Evolutionary conservation across 2,113 vertebrate genomes (phyloP).

Genomic region (Helogale parvula): DNA sequence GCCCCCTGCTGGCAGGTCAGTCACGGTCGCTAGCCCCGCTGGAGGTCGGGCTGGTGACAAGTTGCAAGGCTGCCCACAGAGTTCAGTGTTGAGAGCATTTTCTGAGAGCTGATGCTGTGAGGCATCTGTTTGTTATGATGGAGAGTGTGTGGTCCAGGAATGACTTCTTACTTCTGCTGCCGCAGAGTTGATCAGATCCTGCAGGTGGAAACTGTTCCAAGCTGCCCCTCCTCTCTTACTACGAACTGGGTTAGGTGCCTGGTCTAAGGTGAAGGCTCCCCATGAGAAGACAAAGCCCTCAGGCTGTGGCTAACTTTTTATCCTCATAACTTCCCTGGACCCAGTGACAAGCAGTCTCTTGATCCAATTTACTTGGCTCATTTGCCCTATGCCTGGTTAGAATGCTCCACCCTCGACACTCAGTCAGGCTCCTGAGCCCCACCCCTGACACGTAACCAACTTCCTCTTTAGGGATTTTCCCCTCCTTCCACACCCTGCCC

Average conservation of each 20-base stretch:
- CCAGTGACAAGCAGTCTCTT: neutral
- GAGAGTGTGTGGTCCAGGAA: neutral
- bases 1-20: constrained; percentile 47
- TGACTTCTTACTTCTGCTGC: neutral
- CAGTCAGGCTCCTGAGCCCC: neutral
- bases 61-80: neutral
- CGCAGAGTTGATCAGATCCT: neutral
- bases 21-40: neutral
- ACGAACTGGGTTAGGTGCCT: neutral
- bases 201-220: neutral
- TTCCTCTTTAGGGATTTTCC: neutral
- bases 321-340: neutral
- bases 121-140: neutral
- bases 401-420: neutral
- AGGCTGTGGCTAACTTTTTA: neutral
- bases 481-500: neutral
- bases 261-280: neutral
- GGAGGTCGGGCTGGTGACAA: neutral
- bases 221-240: neutral
- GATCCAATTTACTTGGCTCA: neutral
- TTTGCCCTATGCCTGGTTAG: neutral
- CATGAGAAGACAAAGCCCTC: neutral
- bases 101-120: neutral
- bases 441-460: neutral
- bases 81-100: neutral